Conservation (phyloP, 2,888 invertebrate genomes). For the Clistopyga incitator region DNA sequence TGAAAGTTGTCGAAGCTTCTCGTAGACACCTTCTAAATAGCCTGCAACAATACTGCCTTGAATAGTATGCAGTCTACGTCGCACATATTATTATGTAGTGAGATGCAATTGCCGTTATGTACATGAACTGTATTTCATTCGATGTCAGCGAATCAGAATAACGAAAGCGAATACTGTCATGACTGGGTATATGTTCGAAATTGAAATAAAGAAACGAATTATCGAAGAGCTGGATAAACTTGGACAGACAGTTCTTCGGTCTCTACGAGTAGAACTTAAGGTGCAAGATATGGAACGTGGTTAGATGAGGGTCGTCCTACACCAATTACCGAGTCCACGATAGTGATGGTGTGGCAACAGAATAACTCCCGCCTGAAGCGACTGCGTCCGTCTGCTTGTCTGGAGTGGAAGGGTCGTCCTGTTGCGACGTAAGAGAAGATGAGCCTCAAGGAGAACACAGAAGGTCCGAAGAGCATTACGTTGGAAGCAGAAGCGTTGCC, state of each 20-base stretch:
- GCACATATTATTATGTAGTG: too few species aligned
- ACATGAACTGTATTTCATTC: not conserved
- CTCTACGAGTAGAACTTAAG: not conserved
- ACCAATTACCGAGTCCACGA: slow-evolving; percentile 33
- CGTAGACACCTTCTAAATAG: not conserved
- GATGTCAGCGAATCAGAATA: not conserved
- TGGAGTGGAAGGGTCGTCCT: slow-evolving; percentile 45
- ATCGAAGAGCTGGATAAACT: not conserved
- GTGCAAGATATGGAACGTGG: slow-evolving; percentile 4
- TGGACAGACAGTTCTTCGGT: not conserved
- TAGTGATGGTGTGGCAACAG: slow-evolving; percentile 39
- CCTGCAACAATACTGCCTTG: not conserved
- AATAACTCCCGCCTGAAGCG: slow-evolving; percentile 35
- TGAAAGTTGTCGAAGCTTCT: not conserved
- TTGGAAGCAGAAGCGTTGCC: slow-evolving; percentile 31
- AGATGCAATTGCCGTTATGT: not conserved
- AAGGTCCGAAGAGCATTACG: slow-evolving; percentile 38
- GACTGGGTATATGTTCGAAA: not conserved
- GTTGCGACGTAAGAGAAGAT: slow-evolving; percentile 2
- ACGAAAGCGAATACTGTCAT: not conserved
- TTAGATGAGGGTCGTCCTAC: slow-evolving; percentile 29
- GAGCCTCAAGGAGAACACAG: slow-evolving; percentile 22
- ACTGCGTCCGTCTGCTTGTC: slow-evolving; percentile 8
- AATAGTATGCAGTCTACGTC: not conserved
- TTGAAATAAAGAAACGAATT: not conserved